Base-by-base conservation (phyloP, 2,113 vertebrate genomes). In the Sporophila hypoxantha region DNA sequence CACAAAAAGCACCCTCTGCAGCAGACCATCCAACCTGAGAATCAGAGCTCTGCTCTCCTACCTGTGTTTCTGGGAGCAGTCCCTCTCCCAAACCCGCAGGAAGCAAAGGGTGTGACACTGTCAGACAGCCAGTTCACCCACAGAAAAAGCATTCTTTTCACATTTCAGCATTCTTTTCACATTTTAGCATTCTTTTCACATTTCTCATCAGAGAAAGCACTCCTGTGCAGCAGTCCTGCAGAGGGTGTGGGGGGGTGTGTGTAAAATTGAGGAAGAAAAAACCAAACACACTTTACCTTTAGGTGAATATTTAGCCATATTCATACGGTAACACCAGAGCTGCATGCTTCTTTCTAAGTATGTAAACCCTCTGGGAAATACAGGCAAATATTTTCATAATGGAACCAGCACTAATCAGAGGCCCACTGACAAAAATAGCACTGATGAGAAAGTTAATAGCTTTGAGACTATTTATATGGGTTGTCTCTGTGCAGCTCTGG, bases 391-490 rank as follows among this genome's bases (percentile, higher is more conserved):
- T 78, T 69, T 84, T 82, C 52, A 41, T 50, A 84, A 76, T 22
- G 36, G 80, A 86, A 62, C 20, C 30, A 79, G 12, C 30, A 56
- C 13, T 74, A 88, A 88, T 14, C 56, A 92, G 67, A 79, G 67
- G 56, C 60, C 60, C 42, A 70, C 39, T 46, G 60, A 74, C 23
- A 91, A 86, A 90, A 86, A 89, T 2, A 89, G 67, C 59, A 59
- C n/a, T 44, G 47, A 85, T 21, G 41, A 75, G 62, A 78, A 80
- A 82, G 47, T 47, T 71, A 89, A 86, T n/a, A 55, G 49, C 32
- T 91, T 78, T 66, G 73, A 21, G 39, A 62, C n/a, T 83, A 69
- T 76, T 83, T 91, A 73, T 68, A 85, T 32, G 36, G 27, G 27
- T 17, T 46, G 30, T 18, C 18, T 65, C 32, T 65, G 10, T 61